Conservation (phyloP, 2,113 vertebrate species). For the Silurus glanis region DNA sequence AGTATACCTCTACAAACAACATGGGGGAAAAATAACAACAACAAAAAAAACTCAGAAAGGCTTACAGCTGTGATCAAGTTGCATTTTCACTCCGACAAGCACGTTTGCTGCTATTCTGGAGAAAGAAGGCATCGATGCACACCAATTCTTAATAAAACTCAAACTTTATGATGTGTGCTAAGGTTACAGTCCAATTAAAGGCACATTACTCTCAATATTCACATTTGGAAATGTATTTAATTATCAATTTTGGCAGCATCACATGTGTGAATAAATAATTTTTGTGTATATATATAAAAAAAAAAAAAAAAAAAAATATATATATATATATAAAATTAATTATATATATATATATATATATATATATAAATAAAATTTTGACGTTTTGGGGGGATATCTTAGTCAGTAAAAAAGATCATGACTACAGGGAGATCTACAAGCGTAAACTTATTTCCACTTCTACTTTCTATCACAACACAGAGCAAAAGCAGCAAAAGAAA, state of each 20-base stretch:
- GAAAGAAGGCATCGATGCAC: constrained; percentile 59
- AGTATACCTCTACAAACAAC: constrained; percentile 13
- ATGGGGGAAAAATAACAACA: neutral
- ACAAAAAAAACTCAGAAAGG: neutral
- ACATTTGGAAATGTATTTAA: constrained; percentile 12
- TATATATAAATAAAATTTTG: neutral
- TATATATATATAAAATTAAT: neutral
- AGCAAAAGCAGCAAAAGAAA: neutral
- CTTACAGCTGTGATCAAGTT: constrained; percentile 5
- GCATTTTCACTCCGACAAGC: constrained; percentile 17
- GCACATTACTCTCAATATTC: constrained; percentile 63
- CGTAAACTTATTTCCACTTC: neutral
- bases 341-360: neutral
- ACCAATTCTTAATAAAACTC: constrained; percentile 66
- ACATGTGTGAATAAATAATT: constrained; percentile 16
- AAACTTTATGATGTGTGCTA: constrained; percentile 57
- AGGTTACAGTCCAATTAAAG: constrained; percentile 66
- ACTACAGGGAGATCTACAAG: constrained; percentile 5
- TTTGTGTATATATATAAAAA: neutral
- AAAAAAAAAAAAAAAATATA: no score
- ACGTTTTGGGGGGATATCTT: constrained; percentile 22
- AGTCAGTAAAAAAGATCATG: constrained; percentile 17
- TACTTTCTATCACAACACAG: neutral
- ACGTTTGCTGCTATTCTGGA: constrained; percentile 51
- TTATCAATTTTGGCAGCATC: constrained; percentile 57